Evolutionary conservation across 2,113 vertebrate species (phyloP).

Genomic region (Plectropomus leopardus): DNA sequence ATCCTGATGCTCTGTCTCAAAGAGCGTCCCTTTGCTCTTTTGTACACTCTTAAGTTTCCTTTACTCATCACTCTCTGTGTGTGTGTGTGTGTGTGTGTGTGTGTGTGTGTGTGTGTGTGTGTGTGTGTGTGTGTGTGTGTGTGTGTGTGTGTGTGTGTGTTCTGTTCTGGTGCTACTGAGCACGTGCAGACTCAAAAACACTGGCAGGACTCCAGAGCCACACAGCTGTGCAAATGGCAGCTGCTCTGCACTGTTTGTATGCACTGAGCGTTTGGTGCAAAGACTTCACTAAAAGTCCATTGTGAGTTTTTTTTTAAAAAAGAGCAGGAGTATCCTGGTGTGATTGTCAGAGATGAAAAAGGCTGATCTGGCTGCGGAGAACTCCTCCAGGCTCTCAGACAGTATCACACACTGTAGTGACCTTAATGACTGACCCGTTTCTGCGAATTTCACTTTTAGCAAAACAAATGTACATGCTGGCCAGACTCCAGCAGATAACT

Average conservation of each 20-base stretch:
- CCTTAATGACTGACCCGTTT: too few relatives aligned
- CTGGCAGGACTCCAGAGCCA: conserved; percentile 50
- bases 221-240: conserved; percentile 68
- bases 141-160: background rate
- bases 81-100: background rate
- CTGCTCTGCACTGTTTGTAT: conserved; percentile 21
- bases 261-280: background rate
- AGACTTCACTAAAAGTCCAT: background rate
- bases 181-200: conserved; percentile 21
- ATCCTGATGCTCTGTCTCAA: background rate
- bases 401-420: too few relatives aligned
- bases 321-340: background rate
- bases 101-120: background rate
- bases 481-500: background rate
- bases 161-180: conserved; percentile 16
- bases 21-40: background rate
- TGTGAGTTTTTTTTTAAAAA: background rate
- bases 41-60: background rate
- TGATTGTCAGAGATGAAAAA: background rate
- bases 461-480: background rate
- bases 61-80: background rate
- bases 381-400: background rate
- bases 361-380: background rate
- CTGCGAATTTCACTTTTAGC: background rate
- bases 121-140: background rate